These are phyloP conservation scores for Eurytoma californica DNA, from an alignment of 2,888 invertebrate species.

Conservation along the genomic window DNA sequence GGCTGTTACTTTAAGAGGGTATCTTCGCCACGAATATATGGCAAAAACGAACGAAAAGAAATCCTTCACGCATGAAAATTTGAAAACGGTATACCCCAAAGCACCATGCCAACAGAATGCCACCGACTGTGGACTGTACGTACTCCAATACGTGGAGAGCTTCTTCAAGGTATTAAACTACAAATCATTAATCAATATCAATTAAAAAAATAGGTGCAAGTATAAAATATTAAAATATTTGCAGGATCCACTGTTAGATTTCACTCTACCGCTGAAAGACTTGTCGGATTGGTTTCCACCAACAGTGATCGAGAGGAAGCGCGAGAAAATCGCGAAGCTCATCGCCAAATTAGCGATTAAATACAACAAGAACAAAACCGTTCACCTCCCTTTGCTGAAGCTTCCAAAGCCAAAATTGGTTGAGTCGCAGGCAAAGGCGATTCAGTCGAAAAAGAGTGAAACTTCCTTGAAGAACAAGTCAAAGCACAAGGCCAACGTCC, in stretches of 20 bases:
- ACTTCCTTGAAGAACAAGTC: no score
- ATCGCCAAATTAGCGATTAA: constrained; percentile 21
- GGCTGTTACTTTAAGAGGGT: constrained; percentile 19
- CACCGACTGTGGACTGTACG: constrained; percentile 47
- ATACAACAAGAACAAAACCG: constrained; percentile 9
- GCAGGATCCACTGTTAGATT: constrained; percentile 40
- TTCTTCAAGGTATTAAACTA: constrained; percentile 39
- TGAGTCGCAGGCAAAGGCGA: no score
- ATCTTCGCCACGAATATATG: constrained; percentile 34
- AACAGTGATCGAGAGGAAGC: not conserved
- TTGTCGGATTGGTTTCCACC: constrained; percentile 35
- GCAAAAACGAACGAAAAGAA: constrained; percentile 14
- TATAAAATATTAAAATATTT: not conserved
- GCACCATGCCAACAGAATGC: constrained; percentile 41
- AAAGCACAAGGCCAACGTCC: no score
- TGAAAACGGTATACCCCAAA: constrained; percentile 8
- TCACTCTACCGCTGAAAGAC: constrained; percentile 1
- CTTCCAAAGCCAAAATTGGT: not conserved
- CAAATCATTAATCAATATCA: not conserved
- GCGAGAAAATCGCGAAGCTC: constrained; percentile 27
- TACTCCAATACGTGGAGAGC: constrained; percentile 47
- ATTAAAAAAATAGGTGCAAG: not conserved
- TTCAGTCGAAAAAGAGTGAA: no score
- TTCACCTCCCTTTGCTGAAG: constrained; percentile 3
- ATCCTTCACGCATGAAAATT: not conserved